phyloP scores from a whole-genome alignment of 1,140 invertebrate species.

The Megathymus violae region DNA sequence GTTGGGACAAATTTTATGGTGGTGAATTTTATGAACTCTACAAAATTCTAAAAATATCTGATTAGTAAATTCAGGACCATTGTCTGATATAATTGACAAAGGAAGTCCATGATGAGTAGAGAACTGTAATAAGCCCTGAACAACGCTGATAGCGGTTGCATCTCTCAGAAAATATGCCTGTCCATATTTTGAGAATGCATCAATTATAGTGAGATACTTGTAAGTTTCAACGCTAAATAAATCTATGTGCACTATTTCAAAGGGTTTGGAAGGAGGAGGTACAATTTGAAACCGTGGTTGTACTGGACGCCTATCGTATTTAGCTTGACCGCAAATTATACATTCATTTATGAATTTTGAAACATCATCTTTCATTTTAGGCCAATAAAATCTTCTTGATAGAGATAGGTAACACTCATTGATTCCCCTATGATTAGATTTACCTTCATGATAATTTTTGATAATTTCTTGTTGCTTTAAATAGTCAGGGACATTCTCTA shows the following conservation, averaged over 20 bases:
- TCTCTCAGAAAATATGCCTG: conserved; percentile 32
- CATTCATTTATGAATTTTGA: conserved; percentile 31
- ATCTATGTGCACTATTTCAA: conserved; percentile 31
- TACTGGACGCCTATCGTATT: conserved; percentile 23
- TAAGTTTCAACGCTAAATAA: conserved; percentile 21
- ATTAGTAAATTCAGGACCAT: conserved; percentile 34
- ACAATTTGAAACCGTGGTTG: conserved; percentile 26
- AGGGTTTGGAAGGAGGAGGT: conserved; percentile 20
- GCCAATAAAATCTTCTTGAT: conserved; percentile 30
- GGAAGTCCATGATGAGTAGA: conserved; percentile 33
- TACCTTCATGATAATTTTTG: conserved; percentile 32
- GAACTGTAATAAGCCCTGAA: conserved; percentile 31
- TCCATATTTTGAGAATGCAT: conserved; percentile 30
- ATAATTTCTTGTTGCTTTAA: conserved; percentile 33
- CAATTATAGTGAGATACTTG: conserved; percentile 32
- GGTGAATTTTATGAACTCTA: conserved; percentile 12
- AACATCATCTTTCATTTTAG: conserved; percentile 27
- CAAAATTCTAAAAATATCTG: conserved; percentile 19
- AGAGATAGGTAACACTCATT: conserved; percentile 31
- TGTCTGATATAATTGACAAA: conserved; percentile 30
- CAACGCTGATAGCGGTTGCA: conserved; percentile 24
- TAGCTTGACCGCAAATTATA: conserved; percentile 28
- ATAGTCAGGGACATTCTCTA: conserved; percentile 27
- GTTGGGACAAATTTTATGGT: conserved; percentile 1
- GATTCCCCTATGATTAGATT: conserved; percentile 34